Evolutionary conservation across 1,140 invertebrate species (phyloP).

Genomic region (Yoshiicerus persimilis): DNA sequence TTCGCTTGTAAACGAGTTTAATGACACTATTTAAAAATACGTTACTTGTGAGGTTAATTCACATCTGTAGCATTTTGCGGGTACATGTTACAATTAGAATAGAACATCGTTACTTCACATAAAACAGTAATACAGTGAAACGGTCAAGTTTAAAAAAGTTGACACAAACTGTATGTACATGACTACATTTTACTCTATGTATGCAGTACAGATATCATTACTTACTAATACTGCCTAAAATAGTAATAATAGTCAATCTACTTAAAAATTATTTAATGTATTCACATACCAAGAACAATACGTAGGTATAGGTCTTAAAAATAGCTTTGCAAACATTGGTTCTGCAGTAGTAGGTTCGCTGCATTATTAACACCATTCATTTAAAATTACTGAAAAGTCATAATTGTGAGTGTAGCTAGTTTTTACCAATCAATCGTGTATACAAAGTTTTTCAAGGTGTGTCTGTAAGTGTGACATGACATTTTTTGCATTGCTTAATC

Average conservation of each 20-base stretch:
- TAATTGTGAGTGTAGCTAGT: background rate
- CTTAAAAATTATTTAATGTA: background rate
- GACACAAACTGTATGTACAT: background rate
- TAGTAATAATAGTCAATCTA: background rate
- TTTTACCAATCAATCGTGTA: background rate
- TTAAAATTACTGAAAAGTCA: background rate
- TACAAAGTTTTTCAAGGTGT: background rate
- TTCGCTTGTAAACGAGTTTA: background rate
- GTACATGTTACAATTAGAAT: background rate
- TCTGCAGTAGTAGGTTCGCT: background rate
- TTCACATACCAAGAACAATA: background rate
- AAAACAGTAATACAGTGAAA: background rate
- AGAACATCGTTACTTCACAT: background rate
- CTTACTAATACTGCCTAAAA: background rate
- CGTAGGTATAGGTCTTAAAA: background rate
- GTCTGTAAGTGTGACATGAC: background rate
- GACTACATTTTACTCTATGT: background rate
- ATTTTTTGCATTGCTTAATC: conserved; percentile 18
- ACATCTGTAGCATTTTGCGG: background rate
- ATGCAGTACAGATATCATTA: background rate
- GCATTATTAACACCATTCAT: background rate
- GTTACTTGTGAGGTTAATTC: background rate
- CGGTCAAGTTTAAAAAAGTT: background rate
- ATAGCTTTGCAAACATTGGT: background rate
- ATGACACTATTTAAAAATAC: conserved; percentile 15